Evolutionary conservation across 2,888 invertebrate genomes (phyloP).

Genomic region (Petrolisthes manimaculis): DNA sequence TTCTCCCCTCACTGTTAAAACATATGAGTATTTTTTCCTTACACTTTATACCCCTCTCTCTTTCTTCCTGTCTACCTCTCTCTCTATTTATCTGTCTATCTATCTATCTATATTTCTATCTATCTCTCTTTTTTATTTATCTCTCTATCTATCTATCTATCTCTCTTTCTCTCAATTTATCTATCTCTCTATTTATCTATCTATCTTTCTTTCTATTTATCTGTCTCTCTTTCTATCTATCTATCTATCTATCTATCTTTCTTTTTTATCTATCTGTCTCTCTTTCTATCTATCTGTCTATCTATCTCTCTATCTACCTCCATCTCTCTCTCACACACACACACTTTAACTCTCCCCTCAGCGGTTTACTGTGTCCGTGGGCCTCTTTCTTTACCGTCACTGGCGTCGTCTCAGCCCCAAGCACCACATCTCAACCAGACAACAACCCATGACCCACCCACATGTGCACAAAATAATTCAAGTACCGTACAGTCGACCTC

Average conservation of each 20-base stretch:
- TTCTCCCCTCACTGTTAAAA: background rate
- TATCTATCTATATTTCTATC: no score
- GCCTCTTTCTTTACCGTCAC: no score
- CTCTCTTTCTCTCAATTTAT: background rate
- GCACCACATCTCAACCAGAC: no score
- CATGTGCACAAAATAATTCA: no score
- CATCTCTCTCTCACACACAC: constrained; percentile 30
- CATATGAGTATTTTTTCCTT: background rate
- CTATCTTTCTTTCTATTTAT: background rate
- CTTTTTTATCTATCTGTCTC: background rate
- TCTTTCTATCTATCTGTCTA: background rate
- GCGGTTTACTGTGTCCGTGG: no score
- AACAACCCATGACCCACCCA: no score
- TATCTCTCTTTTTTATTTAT: no score
- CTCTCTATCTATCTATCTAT: no score
- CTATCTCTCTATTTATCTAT: background rate
- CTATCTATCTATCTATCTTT: background rate
- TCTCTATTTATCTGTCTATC: no score
- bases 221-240: background rate
- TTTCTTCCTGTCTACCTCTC: no score
- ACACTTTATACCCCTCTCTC: background rate
- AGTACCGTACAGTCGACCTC: no score
- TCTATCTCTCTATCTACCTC: constrained; percentile 20
- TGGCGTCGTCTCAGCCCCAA: no score
- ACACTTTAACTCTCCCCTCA: background rate